Percentiles rank a stretch among this genome's conserved stretches.
These are phyloP conservation scores for Trachelus troglodyta DNA, from an alignment of 2,888 invertebrate genomes.

Conservation along the genomic window DNA sequence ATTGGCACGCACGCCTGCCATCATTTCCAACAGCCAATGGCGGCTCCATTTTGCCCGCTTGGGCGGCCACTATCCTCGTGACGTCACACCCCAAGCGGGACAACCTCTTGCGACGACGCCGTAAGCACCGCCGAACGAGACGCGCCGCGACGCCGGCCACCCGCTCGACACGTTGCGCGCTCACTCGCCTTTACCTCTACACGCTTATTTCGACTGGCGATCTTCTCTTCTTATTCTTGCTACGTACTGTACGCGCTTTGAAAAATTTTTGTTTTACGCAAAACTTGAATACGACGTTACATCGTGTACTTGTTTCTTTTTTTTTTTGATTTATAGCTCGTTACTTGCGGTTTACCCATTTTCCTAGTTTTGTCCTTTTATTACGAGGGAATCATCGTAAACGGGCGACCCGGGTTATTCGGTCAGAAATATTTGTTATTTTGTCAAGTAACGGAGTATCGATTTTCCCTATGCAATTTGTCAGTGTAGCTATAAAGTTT, in stretches of 20 bases:
- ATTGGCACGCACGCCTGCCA: conserved; percentile 64
- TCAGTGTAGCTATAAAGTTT: not conserved
- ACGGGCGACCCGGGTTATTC: not conserved
- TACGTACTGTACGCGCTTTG: not conserved
- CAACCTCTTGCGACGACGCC: conserved; percentile 52
- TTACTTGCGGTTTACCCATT: not conserved
- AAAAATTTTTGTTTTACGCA: no score
- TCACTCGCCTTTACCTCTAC: conserved; percentile 15
- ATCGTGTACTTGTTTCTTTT: not conserved
- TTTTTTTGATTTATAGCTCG: not conserved
- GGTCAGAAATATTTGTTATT: not conserved
- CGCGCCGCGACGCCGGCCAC: conserved; percentile 14
- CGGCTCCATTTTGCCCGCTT: conserved; percentile 26
- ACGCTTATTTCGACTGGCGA: conserved; percentile 27
- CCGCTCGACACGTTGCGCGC: conserved; percentile 12
- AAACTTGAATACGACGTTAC: no score
- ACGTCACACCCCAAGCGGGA: conserved; percentile 49
- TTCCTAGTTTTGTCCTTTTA: not conserved
- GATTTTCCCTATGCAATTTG: not conserved
- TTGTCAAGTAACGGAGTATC: no score
- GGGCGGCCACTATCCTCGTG: conserved; percentile 49
- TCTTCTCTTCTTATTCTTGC: conserved; percentile 18
- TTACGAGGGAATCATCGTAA: not conserved
- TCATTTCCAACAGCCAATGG: conserved; percentile 60
- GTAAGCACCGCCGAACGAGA: conserved; percentile 10